phyloP scores from a whole-genome alignment of 2,113 vertebrate genomes.

The Mus spicilegus region DNA sequence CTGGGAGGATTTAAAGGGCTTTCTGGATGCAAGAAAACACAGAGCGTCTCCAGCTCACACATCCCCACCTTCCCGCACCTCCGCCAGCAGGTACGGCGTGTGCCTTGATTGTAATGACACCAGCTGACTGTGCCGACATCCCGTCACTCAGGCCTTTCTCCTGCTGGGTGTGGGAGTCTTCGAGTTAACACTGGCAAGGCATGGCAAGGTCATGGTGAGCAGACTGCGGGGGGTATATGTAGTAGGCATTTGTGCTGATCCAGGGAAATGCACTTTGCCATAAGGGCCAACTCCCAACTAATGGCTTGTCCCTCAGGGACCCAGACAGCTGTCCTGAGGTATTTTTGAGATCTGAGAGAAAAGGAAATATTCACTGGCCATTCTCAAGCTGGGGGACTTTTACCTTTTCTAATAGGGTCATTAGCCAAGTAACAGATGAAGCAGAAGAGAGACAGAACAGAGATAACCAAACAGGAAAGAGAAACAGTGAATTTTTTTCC shows the following conservation, averaged over 20 bases:
- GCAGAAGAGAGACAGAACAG: neutral
- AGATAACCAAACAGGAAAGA: neutral
- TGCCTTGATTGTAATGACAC: neutral
- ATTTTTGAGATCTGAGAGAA: conserved; percentile 26
- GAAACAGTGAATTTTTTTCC: neutral
- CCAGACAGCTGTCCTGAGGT: conserved; percentile 50
- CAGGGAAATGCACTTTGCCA: neutral
- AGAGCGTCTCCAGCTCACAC: neutral
- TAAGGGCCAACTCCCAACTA: neutral
- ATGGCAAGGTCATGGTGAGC: neutral
- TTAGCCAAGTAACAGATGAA: conserved; percentile 59
- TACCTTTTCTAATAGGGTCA: conserved; percentile 50
- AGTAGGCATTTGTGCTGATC: neutral
- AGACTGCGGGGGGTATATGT: neutral
- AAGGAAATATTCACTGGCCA: conserved; percentile 43
- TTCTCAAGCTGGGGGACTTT: neutral
- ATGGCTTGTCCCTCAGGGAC: neutral
- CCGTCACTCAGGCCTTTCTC: neutral
- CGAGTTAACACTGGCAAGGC: neutral
- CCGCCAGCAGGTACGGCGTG: neutral
- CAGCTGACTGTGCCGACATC: neutral
- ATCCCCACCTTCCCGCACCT: neutral
- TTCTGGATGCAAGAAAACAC: neutral
- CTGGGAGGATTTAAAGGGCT: neutral
- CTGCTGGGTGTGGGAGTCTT: neutral